Percentiles rank a stretch among this genome's conserved stretches.
phyloP scores from a whole-genome alignment of 2,888 invertebrate species.

The Drosophila hamatofila region DNA sequence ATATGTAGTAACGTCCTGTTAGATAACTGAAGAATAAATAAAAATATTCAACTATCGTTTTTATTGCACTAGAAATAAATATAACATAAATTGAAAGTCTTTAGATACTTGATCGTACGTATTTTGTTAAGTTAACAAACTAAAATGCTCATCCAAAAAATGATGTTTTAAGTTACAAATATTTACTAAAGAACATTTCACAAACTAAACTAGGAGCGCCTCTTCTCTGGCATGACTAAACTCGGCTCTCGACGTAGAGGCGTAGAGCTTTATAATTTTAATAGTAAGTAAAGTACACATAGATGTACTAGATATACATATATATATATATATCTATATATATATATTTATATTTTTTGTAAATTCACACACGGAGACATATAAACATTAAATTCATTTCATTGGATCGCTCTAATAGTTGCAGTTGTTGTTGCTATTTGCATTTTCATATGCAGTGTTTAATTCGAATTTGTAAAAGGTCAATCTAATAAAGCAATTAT shows the following conservation, averaged over 20 bases:
- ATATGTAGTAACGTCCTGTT: constrained; percentile 10
- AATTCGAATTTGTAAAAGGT: constrained; percentile 57
- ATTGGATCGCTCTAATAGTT: constrained; percentile 17
- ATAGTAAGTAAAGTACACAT: constrained; percentile 33
- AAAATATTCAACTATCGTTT: constrained; percentile 20
- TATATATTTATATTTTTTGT: constrained; percentile 12
- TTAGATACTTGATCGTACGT: constrained; percentile 40
- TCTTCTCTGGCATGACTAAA: constrained; percentile 46
- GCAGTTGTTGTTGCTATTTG: constrained; percentile 9
- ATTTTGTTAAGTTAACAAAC: constrained; percentile 39
- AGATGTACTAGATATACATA: constrained; percentile 14
- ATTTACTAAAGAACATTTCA: constrained; percentile 44
- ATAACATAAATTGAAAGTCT: constrained; percentile 33
- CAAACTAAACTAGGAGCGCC: constrained; percentile 40
- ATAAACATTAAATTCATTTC: constrained; percentile 42
- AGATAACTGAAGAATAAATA: constrained; percentile 19
- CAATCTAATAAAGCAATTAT: constrained; percentile 44
- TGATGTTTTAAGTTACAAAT: constrained; percentile 28
- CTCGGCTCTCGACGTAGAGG: constrained; percentile 16
- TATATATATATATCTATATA: constrained; percentile 14
- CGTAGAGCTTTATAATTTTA: constrained; percentile 26
- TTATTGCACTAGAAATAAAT: constrained; percentile 56
- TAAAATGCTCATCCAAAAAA: constrained; percentile 42
- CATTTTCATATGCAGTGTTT: constrained; percentile 29
- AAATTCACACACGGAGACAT: constrained; percentile 31